These are phyloP conservation scores for Muntiacus muntjak DNA, from an alignment of 2,113 vertebrate genomes.

Conservation along the genomic window DNA sequence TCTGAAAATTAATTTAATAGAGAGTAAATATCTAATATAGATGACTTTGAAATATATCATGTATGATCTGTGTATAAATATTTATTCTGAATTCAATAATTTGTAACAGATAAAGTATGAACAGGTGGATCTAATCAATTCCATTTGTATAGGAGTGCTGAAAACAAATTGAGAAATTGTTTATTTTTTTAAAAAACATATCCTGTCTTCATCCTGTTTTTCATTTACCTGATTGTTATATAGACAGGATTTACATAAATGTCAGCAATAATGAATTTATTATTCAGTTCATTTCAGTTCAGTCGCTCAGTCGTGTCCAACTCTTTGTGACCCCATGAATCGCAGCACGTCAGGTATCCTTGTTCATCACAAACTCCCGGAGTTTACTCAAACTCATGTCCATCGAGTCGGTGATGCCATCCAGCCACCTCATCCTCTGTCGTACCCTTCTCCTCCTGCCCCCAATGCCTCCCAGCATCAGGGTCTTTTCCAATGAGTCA, in stretches of 20 bases:
- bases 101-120: neutral
- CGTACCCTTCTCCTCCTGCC: no score
- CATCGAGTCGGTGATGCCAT: no score
- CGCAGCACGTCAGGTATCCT: fast-evolving
- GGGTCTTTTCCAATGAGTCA: no score
- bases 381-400: no score
- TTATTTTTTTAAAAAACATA: neutral
- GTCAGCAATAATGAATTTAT: neutral
- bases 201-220: neutral
- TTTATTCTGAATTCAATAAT: neutral
- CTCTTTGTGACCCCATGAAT: no score
- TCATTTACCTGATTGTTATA: neutral
- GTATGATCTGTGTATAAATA: neutral
- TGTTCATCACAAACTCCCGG: no score
- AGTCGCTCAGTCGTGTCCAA: fast-evolving
- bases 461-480: no score
- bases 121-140: neutral
- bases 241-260: neutral
- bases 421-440: no score
- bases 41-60: neutral
- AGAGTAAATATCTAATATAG: neutral
- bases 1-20: neutral
- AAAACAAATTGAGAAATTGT: neutral
- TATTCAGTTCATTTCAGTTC: no score
- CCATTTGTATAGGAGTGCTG: neutral